Conservation (phyloP, 2,113 vertebrate species). For the Origma solitaria region DNA sequence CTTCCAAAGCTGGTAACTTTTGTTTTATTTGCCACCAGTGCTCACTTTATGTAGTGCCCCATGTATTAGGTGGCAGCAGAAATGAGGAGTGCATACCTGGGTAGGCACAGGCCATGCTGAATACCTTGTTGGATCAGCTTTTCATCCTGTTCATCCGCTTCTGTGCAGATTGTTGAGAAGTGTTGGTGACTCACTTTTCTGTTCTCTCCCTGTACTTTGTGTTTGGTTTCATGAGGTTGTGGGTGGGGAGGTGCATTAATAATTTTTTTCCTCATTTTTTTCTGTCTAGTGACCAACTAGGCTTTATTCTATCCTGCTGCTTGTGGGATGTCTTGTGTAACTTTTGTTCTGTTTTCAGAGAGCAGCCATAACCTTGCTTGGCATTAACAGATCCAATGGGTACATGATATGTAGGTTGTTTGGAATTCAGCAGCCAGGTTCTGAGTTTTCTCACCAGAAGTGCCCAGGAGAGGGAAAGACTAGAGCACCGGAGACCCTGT, state of each 20-base stretch:
- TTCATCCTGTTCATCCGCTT: accelerated
- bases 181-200: background rate
- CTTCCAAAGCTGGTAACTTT: background rate
- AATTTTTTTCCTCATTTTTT: background rate
- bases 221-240: background rate
- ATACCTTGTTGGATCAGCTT: background rate
- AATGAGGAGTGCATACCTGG: accelerated
- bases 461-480: background rate
- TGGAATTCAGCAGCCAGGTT: background rate
- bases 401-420: background rate
- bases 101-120: background rate
- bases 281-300: background rate
- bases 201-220: background rate
- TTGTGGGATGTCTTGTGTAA: background rate
- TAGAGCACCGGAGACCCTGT: background rate
- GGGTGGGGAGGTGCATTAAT: accelerated
- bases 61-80: background rate
- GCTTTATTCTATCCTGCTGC: background rate
- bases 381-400: background rate
- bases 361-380: background rate
- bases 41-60: background rate
- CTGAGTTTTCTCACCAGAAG: background rate
- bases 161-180: accelerated
- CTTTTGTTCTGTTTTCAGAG: background rate
- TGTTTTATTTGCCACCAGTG: background rate